phyloP scores from a whole-genome alignment of 2,888 invertebrate species.

The Catonia carolina region DNA sequence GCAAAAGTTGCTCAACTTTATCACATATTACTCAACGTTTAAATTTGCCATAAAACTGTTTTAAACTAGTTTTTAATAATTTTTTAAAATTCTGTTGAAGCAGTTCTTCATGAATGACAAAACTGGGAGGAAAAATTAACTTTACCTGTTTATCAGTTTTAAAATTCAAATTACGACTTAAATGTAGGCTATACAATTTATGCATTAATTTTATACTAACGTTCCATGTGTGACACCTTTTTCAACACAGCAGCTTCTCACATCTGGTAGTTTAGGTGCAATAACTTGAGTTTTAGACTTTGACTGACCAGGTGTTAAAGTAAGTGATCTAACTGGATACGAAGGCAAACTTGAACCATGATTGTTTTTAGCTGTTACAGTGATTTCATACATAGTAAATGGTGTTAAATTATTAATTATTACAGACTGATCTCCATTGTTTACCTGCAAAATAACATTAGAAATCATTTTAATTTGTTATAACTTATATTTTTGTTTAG shows the following conservation, averaged over 20 bases:
- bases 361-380: slow-evolving; percentile 63
- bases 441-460: slow-evolving; percentile 30
- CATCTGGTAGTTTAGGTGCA: slow-evolving; percentile 66
- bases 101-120: no score
- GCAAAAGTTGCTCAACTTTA: no score
- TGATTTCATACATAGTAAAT: slow-evolving; percentile 77
- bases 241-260: slow-evolving; percentile 62
- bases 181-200: no score
- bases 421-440: slow-evolving; percentile 33
- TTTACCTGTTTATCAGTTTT: no score
- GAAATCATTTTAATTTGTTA: no score
- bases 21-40: no score
- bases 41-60: no score
- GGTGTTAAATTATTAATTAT: slow-evolving; percentile 59
- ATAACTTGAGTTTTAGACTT: slow-evolving; percentile 48
- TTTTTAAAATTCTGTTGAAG: no score
- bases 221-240: slow-evolving; percentile 66
- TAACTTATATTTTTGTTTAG: no score
- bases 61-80: no score
- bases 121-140: no score
- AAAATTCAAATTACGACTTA: no score
- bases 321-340: slow-evolving; percentile 62
- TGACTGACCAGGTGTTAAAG: slow-evolving; percentile 55
- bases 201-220: slow-evolving; percentile 38
- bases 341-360: slow-evolving; percentile 73